Conservation (phyloP, 2,888 invertebrate species). For the Mactromeris polynyma region DNA sequence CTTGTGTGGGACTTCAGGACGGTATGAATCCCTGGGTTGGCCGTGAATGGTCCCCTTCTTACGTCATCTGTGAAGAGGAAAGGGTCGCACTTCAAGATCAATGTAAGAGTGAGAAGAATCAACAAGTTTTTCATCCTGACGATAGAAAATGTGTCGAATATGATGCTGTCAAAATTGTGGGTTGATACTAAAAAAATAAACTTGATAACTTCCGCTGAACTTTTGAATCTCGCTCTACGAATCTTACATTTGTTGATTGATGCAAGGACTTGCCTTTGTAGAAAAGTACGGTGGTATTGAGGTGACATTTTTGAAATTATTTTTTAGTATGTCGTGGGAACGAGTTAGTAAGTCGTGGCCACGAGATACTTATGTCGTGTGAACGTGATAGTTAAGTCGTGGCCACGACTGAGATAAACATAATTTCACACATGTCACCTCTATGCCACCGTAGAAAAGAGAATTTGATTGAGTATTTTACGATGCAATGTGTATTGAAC, state of each 20-base stretch:
- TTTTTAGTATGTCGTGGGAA: too few relatives aligned
- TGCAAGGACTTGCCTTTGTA: too few relatives aligned
- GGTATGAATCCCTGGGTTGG: slow-evolving; percentile 53
- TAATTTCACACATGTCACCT: too few relatives aligned
- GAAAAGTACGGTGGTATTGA: too few relatives aligned
- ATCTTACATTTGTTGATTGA: background rate
- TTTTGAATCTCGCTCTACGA: background rate
- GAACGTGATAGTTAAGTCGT: too few relatives aligned
- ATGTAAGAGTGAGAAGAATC: slow-evolving; percentile 45
- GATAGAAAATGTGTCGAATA: slow-evolving; percentile 37
- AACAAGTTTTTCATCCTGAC: slow-evolving; percentile 46
- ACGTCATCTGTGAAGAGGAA: slow-evolving; percentile 54
- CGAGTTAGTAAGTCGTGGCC: too few relatives aligned
- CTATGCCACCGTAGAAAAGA: too few relatives aligned
- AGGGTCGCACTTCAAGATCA: slow-evolving; percentile 35
- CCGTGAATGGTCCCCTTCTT: slow-evolving; percentile 56
- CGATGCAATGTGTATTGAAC: too few relatives aligned
- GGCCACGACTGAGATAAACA: too few relatives aligned
- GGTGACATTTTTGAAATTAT: too few relatives aligned
- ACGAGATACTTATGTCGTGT: too few relatives aligned
- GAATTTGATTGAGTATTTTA: too few relatives aligned
- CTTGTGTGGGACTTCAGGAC: slow-evolving; percentile 56
- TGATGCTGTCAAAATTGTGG: slow-evolving; percentile 31
- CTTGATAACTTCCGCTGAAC: background rate
- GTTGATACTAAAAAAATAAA: slow-evolving; percentile 2